Percentiles rank a stretch among this genome's conserved stretches.
Conservation (phyloP, 2,113 vertebrate genomes). For the Periophthalmodon schlosseri region DNA sequence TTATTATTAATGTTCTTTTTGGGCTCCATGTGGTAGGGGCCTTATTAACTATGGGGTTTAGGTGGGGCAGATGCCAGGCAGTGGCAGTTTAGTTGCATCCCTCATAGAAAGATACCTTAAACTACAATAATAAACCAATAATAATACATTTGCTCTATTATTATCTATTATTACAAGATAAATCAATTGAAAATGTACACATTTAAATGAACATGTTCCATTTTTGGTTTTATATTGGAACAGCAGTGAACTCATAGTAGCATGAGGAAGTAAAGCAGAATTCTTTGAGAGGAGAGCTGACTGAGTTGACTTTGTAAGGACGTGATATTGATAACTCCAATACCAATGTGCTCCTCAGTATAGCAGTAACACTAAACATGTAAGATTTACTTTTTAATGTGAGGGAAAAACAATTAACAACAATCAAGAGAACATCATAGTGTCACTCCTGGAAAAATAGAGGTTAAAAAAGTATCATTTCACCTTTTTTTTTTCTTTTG, state of each 20-base stretch:
- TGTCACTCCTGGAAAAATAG: constrained; percentile 49
- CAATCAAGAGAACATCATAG: constrained; percentile 60
- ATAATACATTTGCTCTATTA: no score
- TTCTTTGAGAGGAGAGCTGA: no score
- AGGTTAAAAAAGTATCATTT: constrained; percentile 55
- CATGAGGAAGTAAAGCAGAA: no score
- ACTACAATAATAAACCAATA: neutral
- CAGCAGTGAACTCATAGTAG: no score
- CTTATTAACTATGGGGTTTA: neutral
- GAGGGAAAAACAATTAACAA: constrained; percentile 23
- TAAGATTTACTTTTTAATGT: constrained; percentile 18
- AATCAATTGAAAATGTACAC: no score
- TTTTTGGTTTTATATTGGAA: no score
- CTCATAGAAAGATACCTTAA: neutral
- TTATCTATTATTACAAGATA: no score
- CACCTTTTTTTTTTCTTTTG: constrained; percentile 48
- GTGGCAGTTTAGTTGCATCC: neutral
- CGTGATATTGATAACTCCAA: neutral
- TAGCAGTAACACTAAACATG: neutral
- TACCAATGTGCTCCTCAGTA: neutral
- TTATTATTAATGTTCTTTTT: neutral
- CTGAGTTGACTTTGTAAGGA: no score
- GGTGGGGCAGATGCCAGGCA: neutral
- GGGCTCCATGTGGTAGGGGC: neutral
- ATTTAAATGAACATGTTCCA: no score